These are phyloP conservation scores for Hassar affinis DNA, from an alignment of 2,113 vertebrate genomes.

Conservation along the genomic window DNA sequence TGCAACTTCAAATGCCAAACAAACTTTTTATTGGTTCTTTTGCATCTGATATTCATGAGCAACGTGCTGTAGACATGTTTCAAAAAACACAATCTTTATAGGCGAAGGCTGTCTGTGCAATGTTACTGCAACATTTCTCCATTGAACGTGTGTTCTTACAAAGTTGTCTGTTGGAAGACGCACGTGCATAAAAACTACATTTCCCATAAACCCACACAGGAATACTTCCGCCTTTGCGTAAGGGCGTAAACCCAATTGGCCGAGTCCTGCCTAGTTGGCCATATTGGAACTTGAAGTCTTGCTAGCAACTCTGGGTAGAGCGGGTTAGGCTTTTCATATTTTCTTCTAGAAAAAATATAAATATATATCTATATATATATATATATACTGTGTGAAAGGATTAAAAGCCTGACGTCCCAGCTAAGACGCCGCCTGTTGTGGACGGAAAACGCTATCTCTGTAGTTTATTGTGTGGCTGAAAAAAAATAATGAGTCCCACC, in stretches of 20 bases:
- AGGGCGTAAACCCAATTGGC: slow-evolving; percentile 61
- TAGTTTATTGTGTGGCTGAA: slow-evolving; percentile 39
- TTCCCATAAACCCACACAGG: slow-evolving; percentile 59
- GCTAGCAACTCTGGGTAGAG: slow-evolving; percentile 64
- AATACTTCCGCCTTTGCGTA: slow-evolving; percentile 54
- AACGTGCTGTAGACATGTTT: no score
- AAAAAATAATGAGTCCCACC: slow-evolving; percentile 81
- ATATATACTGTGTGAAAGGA: slow-evolving; percentile 49
- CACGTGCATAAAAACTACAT: slow-evolving; percentile 52
- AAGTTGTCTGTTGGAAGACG: no score
- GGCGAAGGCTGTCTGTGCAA: no score
- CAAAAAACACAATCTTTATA: no score
- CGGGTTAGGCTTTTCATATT: slow-evolving; percentile 62
- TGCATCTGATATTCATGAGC: no score
- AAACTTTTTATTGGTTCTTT: no score
- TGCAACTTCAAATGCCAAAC: no score
- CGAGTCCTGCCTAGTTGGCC: slow-evolving; percentile 68
- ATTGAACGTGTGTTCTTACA: no score
- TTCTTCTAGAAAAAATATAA: slow-evolving; percentile 56
- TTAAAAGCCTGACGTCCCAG: slow-evolving; percentile 54
- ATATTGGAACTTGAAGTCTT: slow-evolving; percentile 81
- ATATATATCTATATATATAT: slow-evolving; percentile 53
- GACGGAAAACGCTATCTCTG: slow-evolving; percentile 65
- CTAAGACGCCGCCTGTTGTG: slow-evolving; percentile 58
- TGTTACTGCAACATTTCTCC: no score